Evolutionary conservation across 2,888 invertebrate genomes (phyloP).

Genomic region (Acleris emargana): DNA sequence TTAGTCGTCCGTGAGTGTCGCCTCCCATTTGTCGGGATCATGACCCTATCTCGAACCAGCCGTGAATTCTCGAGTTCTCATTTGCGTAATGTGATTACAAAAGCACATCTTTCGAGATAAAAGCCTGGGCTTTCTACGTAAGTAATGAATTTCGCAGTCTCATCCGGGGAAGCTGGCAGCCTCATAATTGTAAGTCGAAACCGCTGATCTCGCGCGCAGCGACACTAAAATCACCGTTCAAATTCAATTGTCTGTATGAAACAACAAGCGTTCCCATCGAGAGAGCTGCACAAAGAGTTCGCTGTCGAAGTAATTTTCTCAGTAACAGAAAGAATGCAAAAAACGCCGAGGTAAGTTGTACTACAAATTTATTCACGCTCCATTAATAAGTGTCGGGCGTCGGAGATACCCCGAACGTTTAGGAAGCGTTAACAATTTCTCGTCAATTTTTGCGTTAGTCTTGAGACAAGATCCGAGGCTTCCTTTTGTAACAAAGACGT

Average conservation of each 20-base stretch:
- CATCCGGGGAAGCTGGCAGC: constrained; percentile 61
- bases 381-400: constrained; percentile 69
- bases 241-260: constrained; percentile 33
- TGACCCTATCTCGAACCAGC: constrained; percentile 74
- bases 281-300: constrained; percentile 25
- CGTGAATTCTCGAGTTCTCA: constrained; percentile 77
- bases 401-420: constrained; percentile 64
- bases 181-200: constrained; percentile 62
- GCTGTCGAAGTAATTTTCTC: constrained; percentile 20
- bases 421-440: constrained; percentile 37
- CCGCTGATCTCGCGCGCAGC: constrained; percentile 33
- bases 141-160: constrained; percentile 78
- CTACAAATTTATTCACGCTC: constrained; percentile 69
- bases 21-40: constrained; percentile 75
- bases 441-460: constrained; percentile 26
- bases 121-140: constrained; percentile 75
- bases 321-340: constrained; percentile 26
- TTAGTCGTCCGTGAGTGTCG: constrained; percentile 66
- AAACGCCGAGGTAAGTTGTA: constrained; percentile 31
- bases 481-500: constrained; percentile 27
- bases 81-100: constrained; percentile 83
- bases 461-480: constrained; percentile 10
- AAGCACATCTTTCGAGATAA: constrained; percentile 81
- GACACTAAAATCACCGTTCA: constrained; percentile 35
- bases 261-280: constrained; percentile 21